Evolutionary conservation across 1,140 invertebrate species (phyloP).

Genomic region (Galleria mellonella): DNA sequence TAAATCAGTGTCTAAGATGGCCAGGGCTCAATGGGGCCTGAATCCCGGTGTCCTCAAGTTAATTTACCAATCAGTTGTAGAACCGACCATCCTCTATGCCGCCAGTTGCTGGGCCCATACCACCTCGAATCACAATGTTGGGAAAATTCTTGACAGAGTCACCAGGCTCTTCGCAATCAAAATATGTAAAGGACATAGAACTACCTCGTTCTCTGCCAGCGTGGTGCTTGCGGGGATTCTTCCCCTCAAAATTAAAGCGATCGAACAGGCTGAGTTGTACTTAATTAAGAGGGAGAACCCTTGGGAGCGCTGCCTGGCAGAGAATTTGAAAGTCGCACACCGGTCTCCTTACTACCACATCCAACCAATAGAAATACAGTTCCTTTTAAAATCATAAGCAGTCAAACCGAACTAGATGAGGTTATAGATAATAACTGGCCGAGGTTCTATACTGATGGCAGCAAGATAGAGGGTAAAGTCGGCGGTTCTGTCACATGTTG

Average conservation of each 20-base stretch:
- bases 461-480: slow-evolving; percentile 12
- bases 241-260: slow-evolving; percentile 14
- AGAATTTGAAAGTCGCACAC: slow-evolving; percentile 7
- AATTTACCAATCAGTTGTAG: slow-evolving; percentile 13
- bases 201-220: slow-evolving; percentile 15
- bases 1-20: background rate
- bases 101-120: slow-evolving; percentile 13
- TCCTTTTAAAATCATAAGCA: background rate
- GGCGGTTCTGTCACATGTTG: slow-evolving; percentile 5
- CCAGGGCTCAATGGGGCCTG: background rate
- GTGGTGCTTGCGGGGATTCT: slow-evolving; percentile 16
- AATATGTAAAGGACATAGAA: slow-evolving; percentile 14
- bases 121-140: background rate
- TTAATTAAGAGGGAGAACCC: slow-evolving; percentile 6
- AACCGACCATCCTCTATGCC: slow-evolving; percentile 20
- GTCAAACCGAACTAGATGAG: too few relatives aligned
- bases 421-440: background rate
- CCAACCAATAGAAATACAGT: slow-evolving; percentile 2
- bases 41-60: slow-evolving; percentile 9
- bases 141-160: slow-evolving; percentile 4
- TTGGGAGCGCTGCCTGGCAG: slow-evolving; percentile 1
- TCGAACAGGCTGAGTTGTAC: slow-evolving; percentile 15
- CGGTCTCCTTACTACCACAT: background rate
- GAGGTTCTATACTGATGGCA: slow-evolving; percentile 14
- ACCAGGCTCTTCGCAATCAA: slow-evolving; percentile 19